Conservation (phyloP, 2,888 invertebrate species). For the Minunthozetes semirufus region DNA sequence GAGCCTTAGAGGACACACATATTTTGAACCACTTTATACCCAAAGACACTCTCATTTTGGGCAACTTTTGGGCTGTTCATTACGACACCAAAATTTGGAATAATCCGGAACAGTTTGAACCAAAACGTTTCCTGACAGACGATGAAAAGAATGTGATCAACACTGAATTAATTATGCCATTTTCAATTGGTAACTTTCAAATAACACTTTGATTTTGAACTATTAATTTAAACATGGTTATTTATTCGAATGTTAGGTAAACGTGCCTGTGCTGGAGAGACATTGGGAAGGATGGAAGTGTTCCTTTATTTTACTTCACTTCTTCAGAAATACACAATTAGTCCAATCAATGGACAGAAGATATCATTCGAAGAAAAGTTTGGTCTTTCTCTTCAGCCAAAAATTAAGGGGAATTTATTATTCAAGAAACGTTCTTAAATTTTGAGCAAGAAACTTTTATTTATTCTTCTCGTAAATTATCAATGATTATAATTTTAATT, state of each 20-base stretch:
- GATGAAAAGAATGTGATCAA: conserved; percentile 39
- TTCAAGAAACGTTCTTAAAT: too few relatives aligned
- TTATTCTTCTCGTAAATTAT: too few relatives aligned
- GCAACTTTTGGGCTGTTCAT: conserved; percentile 42
- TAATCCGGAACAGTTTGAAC: conserved; percentile 40
- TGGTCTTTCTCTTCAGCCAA: too few relatives aligned
- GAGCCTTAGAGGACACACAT: conserved; percentile 38
- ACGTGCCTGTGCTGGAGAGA: conserved; percentile 38
- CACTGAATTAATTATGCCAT: conserved; percentile 41
- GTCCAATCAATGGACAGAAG: background rate
- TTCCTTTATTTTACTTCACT: conserved; percentile 36
- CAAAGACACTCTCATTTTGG: conserved; percentile 40
- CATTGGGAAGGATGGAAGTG: conserved; percentile 38
- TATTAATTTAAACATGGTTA: too few relatives aligned
- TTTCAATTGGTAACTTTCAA: conserved; percentile 38
- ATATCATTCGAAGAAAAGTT: too few relatives aligned
- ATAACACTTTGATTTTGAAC: too few relatives aligned
- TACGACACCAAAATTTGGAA: conserved; percentile 41
- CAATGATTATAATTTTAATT: too few relatives aligned
- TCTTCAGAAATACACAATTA: conserved; percentile 35
- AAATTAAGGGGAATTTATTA: too few relatives aligned
- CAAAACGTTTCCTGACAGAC: conserved; percentile 40
- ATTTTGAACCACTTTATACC: conserved; percentile 40
- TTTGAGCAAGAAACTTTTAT: too few relatives aligned
- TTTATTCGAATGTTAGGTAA: conserved; percentile 32